Evolutionary conservation across 2,113 vertebrate genomes (phyloP).

Genomic region (Urocolius indicus): DNA sequence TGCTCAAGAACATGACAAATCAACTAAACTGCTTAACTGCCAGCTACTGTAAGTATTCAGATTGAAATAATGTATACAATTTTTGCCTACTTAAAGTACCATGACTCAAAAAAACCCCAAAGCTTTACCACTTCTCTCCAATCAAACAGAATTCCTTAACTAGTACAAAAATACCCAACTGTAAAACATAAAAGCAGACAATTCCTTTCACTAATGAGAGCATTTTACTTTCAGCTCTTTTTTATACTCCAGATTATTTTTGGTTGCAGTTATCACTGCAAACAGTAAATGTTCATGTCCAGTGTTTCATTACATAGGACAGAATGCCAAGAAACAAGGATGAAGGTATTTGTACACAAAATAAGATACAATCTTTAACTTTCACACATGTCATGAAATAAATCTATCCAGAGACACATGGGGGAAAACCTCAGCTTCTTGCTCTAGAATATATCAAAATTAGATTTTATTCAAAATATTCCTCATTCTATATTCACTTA

Average conservation of each 20-base stretch:
- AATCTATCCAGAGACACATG: not conserved
- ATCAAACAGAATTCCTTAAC: not conserved
- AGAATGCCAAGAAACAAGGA: not conserved
- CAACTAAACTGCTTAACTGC: not conserved
- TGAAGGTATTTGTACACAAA: not conserved
- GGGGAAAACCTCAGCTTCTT: fast-evolving
- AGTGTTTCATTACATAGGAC: not conserved
- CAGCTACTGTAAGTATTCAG: not conserved
- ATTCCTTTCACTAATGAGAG: not conserved
- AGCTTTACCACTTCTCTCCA: not conserved
- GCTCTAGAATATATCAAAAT: not conserved
- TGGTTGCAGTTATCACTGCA: not conserved
- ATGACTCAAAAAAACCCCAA: not conserved
- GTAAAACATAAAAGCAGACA: not conserved
- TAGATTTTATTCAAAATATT: not conserved
- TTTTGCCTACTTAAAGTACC: not conserved
- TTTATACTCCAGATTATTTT: not conserved
- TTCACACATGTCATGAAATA: not conserved
- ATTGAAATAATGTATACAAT: not conserved
- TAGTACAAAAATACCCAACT: not conserved
- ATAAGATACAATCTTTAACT: not conserved
- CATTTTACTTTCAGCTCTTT: not conserved
- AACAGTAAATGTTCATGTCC: not conserved
- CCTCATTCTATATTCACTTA: not conserved
- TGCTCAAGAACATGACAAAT: not conserved